phyloP scores from a whole-genome alignment of 35 echinoderm and acorn worm species.

The Eucidaris tribuloides region DNA sequence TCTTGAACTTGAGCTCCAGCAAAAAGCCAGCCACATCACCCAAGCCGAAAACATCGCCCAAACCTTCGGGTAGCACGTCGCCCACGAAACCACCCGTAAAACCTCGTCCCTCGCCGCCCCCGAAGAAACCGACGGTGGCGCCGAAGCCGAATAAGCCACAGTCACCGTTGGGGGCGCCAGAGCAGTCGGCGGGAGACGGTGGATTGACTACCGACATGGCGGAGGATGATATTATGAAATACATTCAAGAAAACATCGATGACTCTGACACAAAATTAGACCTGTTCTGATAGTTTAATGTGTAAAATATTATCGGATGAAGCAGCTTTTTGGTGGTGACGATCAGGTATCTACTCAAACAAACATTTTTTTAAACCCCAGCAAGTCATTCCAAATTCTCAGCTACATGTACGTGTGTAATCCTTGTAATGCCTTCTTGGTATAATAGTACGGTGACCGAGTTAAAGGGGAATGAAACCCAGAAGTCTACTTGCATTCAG shows the following conservation, averaged over 20 bases:
- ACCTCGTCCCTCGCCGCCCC: slow-evolving; percentile 9
- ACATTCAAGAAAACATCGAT: slow-evolving; percentile 37
- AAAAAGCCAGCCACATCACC: neutral
- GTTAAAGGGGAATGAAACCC: too few relatives aligned
- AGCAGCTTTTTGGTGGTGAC: neutral
- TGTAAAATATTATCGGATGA: too few relatives aligned
- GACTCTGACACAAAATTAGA: slow-evolving; percentile 40
- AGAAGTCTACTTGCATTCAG: too few relatives aligned
- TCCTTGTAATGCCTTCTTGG: too few relatives aligned
- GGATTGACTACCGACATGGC: neutral
- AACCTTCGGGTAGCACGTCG: neutral
- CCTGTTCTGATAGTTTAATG: slow-evolving; percentile 40
- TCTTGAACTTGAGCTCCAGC: slow-evolving; percentile 3
- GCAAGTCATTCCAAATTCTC: too few relatives aligned
- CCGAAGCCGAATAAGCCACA: neutral
- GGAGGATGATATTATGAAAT: slow-evolving; percentile 58
- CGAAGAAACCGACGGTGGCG: neutral
- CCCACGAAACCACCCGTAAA: neutral
- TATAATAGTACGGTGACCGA: too few relatives aligned
- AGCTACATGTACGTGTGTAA: too few relatives aligned
- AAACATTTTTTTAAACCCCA: too few relatives aligned
- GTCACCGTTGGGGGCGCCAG: neutral
- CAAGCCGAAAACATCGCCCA: neutral
- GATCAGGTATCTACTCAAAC: neutral
- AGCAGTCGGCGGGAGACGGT: neutral